Evolutionary conservation across 1,140 invertebrate genomes (phyloP).

Genomic region (Zaprionus tsacasi): DNA sequence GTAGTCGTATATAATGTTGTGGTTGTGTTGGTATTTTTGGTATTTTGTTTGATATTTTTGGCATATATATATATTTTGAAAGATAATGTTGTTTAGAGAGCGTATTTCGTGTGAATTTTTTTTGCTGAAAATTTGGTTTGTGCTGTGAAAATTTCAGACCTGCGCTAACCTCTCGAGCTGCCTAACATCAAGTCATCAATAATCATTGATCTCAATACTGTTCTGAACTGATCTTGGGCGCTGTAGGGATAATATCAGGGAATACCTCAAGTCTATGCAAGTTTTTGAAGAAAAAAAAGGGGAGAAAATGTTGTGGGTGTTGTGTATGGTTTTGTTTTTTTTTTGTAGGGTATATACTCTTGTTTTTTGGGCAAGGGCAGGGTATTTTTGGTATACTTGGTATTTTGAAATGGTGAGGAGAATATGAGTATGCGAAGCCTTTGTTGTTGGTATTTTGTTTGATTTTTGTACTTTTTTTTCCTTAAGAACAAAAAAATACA

Average conservation of each 20-base stretch:
- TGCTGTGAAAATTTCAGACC: constrained; percentile 34
- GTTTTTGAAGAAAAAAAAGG: constrained; percentile 24
- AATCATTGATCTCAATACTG: constrained; percentile 12
- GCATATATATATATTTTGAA: constrained; percentile 31
- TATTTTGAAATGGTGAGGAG: constrained; percentile 43
- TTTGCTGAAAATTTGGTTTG: constrained; percentile 46
- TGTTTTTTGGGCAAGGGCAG: constrained; percentile 23
- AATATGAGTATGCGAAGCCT: constrained; percentile 81
- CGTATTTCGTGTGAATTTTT: constrained; percentile 18
- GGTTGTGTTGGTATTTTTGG: constrained; percentile 27
- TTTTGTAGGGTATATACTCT: constrained; percentile 17
- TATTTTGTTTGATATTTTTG: constrained; percentile 36
- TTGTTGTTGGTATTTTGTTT: constrained; percentile 20
- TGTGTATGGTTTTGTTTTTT: constrained; percentile 24
- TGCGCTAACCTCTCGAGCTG: constrained; percentile 22
- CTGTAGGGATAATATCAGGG: constrained; percentile 29
- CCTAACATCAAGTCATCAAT: constrained; percentile 38
- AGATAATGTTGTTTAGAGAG: constrained; percentile 38
- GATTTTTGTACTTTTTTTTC: constrained; percentile 51
- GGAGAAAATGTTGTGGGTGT: constrained; percentile 34
- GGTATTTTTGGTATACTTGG: constrained; percentile 50
- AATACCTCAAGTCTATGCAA: constrained; percentile 41
- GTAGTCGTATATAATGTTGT: constrained; percentile 26
- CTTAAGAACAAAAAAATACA: constrained; percentile 68
- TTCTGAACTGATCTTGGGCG: constrained; percentile 34